Base-by-base conservation (phyloP, 2,113 vertebrate genomes). In the Myiozetetes cayanensis region DNA sequence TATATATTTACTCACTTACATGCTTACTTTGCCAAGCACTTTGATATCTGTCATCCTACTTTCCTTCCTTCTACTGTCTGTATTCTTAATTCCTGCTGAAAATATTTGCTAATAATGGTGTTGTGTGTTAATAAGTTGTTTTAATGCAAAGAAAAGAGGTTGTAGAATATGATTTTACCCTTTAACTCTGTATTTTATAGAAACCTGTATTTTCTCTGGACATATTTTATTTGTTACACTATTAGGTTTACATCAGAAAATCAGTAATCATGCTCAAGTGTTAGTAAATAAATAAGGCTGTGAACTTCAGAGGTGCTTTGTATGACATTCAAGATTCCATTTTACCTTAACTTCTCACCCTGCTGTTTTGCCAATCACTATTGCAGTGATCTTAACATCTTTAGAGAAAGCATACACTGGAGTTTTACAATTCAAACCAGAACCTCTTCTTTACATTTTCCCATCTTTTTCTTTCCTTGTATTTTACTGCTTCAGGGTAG, bases 241-340 rank as follows among this genome's bases (percentile, higher is more conserved):
- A 73, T 94, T 94, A 90, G 35, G 39, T 90, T 96, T 87, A 73
- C 58, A 83, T 75, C 27, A 93, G 70, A 93, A 90, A 47, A 85
- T 85, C 67, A 75, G 67, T 63, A 74, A 92, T 90, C 35, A 30
- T n/a, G 7, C 17, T 50, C 37, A 68, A 24, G 17, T 44, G 43
- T 87, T 91, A 92, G 58, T 84, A 88, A 95, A 56, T 89, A 95
- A 96, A 95, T 96, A 67, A 87, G 37, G 27, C 22, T 46, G 41
- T 53, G 71, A 95, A 80, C 72, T 95, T 91, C 75, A 91, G 65
- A 84, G 27, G 22, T 78, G 35, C 44, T 95, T 63, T 43, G 12
- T 71, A 14, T 77, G 44, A 78, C 62, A 22, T 39, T n/a, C 23
- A 68, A 87, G 44, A 71, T 62, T 84, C 73, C 56, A 58, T 93